Evolutionary conservation across 2,888 invertebrate genomes (phyloP).

Genomic region (Spisula solida): DNA sequence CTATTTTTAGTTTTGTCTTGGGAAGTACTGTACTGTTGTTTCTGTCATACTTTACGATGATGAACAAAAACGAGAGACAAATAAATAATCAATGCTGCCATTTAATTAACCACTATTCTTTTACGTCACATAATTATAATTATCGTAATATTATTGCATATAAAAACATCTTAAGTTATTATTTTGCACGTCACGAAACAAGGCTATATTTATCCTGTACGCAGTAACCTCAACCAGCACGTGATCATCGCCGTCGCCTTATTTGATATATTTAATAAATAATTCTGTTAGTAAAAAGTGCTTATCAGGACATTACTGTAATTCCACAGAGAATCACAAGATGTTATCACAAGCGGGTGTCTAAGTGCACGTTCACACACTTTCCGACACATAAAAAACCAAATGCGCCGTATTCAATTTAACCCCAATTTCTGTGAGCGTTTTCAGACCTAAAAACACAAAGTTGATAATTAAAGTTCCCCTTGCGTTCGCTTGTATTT

Average conservation of each 20-base stretch:
- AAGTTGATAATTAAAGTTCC: background rate
- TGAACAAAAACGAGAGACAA: no score
- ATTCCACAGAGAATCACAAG: background rate
- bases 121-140: no score
- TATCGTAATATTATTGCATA: no score
- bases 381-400: background rate
- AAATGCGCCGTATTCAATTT: background rate
- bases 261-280: constrained; percentile 17
- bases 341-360: background rate
- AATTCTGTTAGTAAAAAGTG: background rate
- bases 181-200: background rate
- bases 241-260: background rate
- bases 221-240: background rate
- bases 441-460: background rate
- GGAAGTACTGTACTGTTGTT: no score
- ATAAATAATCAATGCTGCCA: no score
- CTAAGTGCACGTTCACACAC: background rate
- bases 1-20: no score
- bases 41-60: no score
- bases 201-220: background rate
- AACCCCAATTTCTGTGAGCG: background rate
- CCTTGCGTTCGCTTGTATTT: background rate
- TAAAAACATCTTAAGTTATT: no score
- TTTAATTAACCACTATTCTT: no score
- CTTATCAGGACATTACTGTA: background rate